Evolutionary conservation across 2,113 vertebrate genomes (phyloP).

Genomic region (Pseudorasbora parva): DNA sequence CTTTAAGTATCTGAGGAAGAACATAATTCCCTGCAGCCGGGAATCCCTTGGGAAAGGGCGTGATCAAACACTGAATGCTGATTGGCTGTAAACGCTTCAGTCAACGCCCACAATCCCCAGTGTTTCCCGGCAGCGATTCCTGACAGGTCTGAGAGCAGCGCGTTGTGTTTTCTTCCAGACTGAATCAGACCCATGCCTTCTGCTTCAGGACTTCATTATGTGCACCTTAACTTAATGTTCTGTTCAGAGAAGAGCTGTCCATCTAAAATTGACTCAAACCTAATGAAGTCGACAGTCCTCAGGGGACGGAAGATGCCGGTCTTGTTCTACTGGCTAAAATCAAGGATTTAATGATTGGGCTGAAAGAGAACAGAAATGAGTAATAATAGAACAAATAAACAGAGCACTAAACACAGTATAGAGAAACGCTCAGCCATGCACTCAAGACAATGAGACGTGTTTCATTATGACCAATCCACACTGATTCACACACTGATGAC

Average conservation of each 20-base stretch:
- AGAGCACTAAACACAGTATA: background rate
- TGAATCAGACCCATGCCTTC: slow-evolving; percentile 51
- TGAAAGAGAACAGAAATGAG: background rate
- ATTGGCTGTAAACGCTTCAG: background rate
- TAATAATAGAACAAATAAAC: background rate
- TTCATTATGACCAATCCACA: background rate
- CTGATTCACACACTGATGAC: too few relatives aligned
- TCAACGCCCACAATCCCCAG: background rate
- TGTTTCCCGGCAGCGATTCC: slow-evolving; percentile 39
- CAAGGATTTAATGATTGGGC: background rate
- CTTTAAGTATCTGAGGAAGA: too few relatives aligned
- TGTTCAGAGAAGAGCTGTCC: background rate
- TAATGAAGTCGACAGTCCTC: background rate
- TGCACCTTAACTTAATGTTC: slow-evolving; percentile 1
- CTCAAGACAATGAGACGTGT: background rate
- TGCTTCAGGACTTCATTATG: background rate
- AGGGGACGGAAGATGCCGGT: background rate
- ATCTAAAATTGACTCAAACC: background rate
- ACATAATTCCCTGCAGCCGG: background rate
- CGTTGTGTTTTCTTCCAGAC: slow-evolving; percentile 6
- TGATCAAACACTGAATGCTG: background rate
- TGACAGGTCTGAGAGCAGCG: slow-evolving; percentile 44
- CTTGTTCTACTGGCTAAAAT: background rate
- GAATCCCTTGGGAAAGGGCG: background rate
- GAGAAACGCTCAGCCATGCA: background rate